Evolutionary conservation across 2,797 vertebrate species (phyloP).

Genomic region (Crenichthys baileyi): DNA sequence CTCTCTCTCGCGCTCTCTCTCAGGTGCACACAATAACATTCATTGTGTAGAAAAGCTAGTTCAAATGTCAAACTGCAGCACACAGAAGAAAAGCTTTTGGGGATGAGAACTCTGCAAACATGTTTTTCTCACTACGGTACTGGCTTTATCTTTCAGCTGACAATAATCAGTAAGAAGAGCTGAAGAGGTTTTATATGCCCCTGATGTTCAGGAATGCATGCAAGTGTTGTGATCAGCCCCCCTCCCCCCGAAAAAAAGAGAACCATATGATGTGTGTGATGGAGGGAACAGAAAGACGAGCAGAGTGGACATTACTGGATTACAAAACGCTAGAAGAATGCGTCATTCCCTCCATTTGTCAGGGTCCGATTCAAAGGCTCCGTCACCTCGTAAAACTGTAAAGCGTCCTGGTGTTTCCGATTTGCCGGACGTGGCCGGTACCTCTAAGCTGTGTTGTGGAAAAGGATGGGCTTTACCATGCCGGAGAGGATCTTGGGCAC

Average conservation of each 20-base stretch:
- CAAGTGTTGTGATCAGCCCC: constrained; percentile 43
- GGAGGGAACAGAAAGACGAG: constrained; percentile 46
- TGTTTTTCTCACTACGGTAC: constrained; percentile 12
- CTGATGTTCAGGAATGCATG: constrained; percentile 53
- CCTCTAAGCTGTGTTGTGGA: constrained; percentile 77
- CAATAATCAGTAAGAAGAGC: constrained; percentile 13
- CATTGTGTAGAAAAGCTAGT: constrained; percentile 47
- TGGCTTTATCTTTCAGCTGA: constrained; percentile 15
- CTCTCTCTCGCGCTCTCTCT: constrained; percentile 24
- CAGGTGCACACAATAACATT: constrained; percentile 53
- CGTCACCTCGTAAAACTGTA: constrained; percentile 7
- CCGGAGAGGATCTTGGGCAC: constrained; percentile 96
- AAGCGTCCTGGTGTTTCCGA: neutral
- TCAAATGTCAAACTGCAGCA: constrained; percentile 51
- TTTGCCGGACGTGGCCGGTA: neutral
- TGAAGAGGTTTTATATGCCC: constrained; percentile 30
- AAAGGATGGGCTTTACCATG: constrained; percentile 94
- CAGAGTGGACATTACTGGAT: constrained; percentile 42
- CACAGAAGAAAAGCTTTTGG: constrained; percentile 40
- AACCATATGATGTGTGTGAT: constrained; percentile 39
- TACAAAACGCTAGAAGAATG: constrained; percentile 56
- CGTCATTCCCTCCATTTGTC: constrained; percentile 30
- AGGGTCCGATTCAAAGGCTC: constrained; percentile 17
- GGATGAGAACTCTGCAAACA: constrained; percentile 34
- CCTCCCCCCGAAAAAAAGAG: constrained; percentile 7